Conservation (phyloP, 2,888 invertebrate species). For the Trissolcus japonicus region DNA sequence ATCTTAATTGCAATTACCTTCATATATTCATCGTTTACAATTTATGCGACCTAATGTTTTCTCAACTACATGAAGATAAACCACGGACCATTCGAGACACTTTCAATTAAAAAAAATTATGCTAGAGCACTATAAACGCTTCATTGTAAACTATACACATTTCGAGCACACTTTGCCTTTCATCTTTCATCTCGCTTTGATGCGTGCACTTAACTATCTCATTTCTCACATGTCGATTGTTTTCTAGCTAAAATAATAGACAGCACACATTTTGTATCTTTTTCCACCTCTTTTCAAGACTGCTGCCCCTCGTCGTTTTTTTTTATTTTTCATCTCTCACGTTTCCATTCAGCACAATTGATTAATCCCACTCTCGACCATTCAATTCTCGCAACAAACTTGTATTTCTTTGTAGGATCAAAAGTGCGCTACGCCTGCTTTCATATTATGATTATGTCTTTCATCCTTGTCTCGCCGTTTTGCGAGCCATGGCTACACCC, state of each 20-base stretch:
- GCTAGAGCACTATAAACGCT: not conserved
- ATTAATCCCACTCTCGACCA: not conserved
- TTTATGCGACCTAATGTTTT: not conserved
- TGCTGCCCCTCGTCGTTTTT: not conserved
- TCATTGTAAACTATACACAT: not conserved
- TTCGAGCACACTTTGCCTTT: not conserved
- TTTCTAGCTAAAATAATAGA: constrained; percentile 12
- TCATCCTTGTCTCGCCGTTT: constrained; percentile 48
- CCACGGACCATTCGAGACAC: not conserved
- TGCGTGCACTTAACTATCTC: not conserved
- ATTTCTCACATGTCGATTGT: constrained; percentile 23
- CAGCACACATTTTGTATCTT: not conserved
- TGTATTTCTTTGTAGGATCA: not conserved
- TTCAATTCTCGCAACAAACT: not conserved
- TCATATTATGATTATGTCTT: constrained; percentile 25
- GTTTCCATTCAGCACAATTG: not conserved
- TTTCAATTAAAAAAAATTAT: not conserved
- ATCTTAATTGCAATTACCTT: too few species aligned
- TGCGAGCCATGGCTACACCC: constrained; percentile 69
- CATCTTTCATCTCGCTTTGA: constrained; percentile 4
- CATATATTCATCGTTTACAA: not conserved
- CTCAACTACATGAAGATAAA: not conserved
- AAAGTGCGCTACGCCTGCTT: constrained; percentile 6
- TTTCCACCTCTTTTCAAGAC: not conserved
- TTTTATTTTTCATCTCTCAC: not conserved